Conservation (phyloP, 2,888 invertebrate species). For the Amphiduros pacificus region DNA sequence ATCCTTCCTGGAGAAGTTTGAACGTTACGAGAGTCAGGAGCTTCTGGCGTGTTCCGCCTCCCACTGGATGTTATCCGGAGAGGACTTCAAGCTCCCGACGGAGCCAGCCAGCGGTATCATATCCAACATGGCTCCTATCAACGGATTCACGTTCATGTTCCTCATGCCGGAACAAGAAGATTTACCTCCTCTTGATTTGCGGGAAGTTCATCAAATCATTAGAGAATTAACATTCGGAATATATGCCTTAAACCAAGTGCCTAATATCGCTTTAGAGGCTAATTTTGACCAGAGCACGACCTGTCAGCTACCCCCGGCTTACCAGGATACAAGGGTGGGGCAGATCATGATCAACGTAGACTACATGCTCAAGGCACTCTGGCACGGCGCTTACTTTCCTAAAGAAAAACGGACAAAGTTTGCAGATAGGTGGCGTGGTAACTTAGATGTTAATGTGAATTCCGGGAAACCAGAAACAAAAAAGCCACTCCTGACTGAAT, state of each 20-base stretch:
- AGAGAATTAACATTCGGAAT: conserved; percentile 57
- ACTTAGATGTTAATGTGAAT: conserved; percentile 52
- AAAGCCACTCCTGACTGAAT: conserved; percentile 55
- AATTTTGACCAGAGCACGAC: conserved; percentile 57
- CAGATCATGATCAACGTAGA: conserved; percentile 57
- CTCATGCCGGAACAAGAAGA: conserved; percentile 44
- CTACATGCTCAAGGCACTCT: conserved; percentile 58
- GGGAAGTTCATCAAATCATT: conserved; percentile 58
- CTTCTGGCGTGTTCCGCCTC: conserved; percentile 46
- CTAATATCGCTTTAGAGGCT: conserved; percentile 52
- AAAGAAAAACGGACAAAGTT: conserved; percentile 58
- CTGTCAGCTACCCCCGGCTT: conserved; percentile 57
- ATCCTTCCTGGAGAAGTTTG: conserved; percentile 49
- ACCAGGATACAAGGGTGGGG: conserved; percentile 54
- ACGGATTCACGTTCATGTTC: conserved; percentile 37
- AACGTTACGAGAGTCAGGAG: conserved; percentile 56
- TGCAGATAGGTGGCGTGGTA: conserved; percentile 56
- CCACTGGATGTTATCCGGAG: conserved; percentile 55
- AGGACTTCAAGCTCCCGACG: conserved; percentile 50
- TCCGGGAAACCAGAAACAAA: conserved; percentile 54
- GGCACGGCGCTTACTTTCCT: conserved; percentile 59
- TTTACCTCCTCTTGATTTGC: conserved; percentile 42
- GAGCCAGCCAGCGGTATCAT: conserved; percentile 56
- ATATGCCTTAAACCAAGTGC: conserved; percentile 57
- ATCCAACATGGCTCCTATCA: conserved; percentile 39